phyloP scores from a whole-genome alignment of 1,140 invertebrate genomes.

The Aricia agestis region DNA sequence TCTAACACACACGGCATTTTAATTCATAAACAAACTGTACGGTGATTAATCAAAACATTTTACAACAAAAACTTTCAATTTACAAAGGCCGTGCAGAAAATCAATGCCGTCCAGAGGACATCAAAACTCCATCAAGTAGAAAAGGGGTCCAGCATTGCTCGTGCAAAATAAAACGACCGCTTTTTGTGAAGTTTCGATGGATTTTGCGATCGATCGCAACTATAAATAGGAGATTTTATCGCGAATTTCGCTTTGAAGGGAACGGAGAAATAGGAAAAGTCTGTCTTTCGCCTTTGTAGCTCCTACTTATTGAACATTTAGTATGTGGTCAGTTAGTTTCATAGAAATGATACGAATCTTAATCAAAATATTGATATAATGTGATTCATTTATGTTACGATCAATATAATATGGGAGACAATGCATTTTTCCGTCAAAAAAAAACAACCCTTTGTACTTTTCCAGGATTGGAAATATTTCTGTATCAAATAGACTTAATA shows the following conservation, averaged over 20 bases:
- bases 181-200: slow-evolving; percentile 6
- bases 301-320: too few relatives aligned
- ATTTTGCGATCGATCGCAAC: background rate
- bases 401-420: too few relatives aligned
- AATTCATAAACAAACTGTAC: background rate
- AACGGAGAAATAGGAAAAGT: too few relatives aligned
- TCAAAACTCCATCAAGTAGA: slow-evolving; percentile 59
- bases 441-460: too few relatives aligned
- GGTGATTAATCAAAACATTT: slow-evolving; percentile 9
- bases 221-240: background rate
- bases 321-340: too few relatives aligned
- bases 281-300: too few relatives aligned
- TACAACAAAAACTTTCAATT: slow-evolving; percentile 1
- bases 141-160: slow-evolving; percentile 21
- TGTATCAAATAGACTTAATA: too few relatives aligned
- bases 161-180: slow-evolving; percentile 16
- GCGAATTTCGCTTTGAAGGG: background rate
- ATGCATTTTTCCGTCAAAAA: too few relatives aligned
- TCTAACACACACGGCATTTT: background rate
- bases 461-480: too few relatives aligned
- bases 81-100: slow-evolving; percentile 22
- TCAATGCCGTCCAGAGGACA: slow-evolving; percentile 42
- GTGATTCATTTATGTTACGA: too few relatives aligned
- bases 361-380: too few relatives aligned
- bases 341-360: too few relatives aligned